Conservation (phyloP, 2,113 vertebrate genomes). For the Macquaria ambigua region DNA sequence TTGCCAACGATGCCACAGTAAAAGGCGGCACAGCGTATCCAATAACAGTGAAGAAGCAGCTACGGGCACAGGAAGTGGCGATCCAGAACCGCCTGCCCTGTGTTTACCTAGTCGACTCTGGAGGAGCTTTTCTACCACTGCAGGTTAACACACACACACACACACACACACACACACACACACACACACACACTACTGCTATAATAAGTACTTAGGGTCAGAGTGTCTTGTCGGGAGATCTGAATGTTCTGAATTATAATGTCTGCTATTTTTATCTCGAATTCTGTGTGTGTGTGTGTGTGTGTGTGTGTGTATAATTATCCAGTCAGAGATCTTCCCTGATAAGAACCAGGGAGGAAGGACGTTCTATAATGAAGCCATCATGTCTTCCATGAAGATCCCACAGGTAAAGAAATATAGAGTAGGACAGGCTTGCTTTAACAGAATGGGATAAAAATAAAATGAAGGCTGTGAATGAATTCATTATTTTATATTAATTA, state of each 20-base stretch:
- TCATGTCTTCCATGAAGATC: conserved; percentile 90
- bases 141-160: conserved; percentile 80
- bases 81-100: conserved; percentile 88
- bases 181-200: neutral
- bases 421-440: neutral
- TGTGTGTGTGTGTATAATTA: conserved; percentile 14
- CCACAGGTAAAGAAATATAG: conserved; percentile 84
- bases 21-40: conserved; percentile 90
- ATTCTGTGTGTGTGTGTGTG: conserved; percentile 5
- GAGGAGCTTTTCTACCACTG: conserved; percentile 89
- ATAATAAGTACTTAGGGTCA: neutral
- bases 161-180: neutral
- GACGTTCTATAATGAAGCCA: conserved; percentile 89
- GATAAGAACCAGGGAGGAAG: conserved; percentile 91
- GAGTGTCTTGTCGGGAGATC: neutral
- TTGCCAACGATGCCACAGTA: conserved; percentile 89
- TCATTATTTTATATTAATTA: no score
- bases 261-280: neutral
- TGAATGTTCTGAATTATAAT: neutral
- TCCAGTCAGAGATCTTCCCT: conserved; percentile 91
- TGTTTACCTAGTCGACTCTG: conserved; percentile 89
- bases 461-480: neutral
- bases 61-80: conserved; percentile 88
- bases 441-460: neutral
- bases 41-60: conserved; percentile 90